Evolutionary conservation across 1,140 invertebrate species (phyloP), one percentile per base, ranked within the genome.

Genomic region (Medauroidea extradentata): DNA sequence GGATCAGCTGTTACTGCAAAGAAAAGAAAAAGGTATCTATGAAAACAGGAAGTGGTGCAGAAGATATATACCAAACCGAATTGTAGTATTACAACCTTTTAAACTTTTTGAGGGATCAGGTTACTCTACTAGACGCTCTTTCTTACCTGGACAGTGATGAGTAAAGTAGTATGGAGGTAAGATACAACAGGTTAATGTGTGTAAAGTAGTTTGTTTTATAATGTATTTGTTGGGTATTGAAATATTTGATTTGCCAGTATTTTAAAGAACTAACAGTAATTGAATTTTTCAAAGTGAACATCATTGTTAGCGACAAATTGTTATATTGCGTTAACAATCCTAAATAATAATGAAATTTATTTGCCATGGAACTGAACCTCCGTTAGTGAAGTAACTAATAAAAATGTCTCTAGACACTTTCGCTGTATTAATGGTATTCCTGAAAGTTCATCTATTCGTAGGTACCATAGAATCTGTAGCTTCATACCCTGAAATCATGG

Each of bases 81-180:
- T 62, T 70, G 56, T 68, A 65, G 65, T 69, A 69, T 57, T 71
- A 60, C 44, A 44, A 67, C 65, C 62, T 69, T 24, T 64, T 69
- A 21, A 48, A 60, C 59, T 69, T 69, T 56, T 18, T 66, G 19
- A 4, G 59, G 41, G 67, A 71, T 58, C 67, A 70, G 68, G 21
- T 16, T 13, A 46, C 23, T 49, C 25, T 53, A 16, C 25, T 24
- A 27, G 29, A 21, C 18, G 59, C 57, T 54, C 50, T 18, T 27
- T 50, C 39, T 13, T 59, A 61, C 24, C 27, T 61, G 27, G 61
- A 60, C 44, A 53, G 53, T 54, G 60, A 62, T 59, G 44, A 54
- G 56, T 42, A 62, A 43, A 44, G 29, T 44, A n/a, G 49, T 3
- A 27, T 9, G 39, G 56, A 55, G 48, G 53, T 65, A 57, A 59